Conservation (phyloP, 2,888 invertebrate genomes). For the Pammene fasciana region DNA sequence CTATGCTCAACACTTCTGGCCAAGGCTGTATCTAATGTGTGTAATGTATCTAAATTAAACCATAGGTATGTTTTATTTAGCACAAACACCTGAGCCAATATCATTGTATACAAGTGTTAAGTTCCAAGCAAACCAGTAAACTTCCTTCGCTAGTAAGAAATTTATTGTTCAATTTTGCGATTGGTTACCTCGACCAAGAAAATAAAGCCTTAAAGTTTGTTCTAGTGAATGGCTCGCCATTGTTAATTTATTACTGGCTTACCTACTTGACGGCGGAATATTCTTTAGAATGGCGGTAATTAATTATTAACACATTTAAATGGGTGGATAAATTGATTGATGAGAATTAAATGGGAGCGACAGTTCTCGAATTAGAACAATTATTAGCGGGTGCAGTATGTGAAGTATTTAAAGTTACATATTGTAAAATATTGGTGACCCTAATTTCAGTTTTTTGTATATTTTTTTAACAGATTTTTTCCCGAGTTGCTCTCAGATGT, state of each 20-base stretch:
- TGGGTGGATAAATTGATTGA: not conserved
- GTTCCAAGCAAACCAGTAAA: slow-evolving; percentile 13
- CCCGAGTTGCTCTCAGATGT: no score
- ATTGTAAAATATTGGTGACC: no score
- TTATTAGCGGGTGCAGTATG: not conserved
- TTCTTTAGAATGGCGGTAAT: not conserved
- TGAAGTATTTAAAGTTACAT: no score
- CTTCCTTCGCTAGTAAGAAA: slow-evolving; percentile 22
- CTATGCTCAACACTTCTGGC: no score
- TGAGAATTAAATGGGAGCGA: not conserved
- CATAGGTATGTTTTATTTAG: no score
- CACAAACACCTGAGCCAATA: no score
- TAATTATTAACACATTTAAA: slow-evolving; percentile 6
- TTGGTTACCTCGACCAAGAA: slow-evolving; percentile 21
- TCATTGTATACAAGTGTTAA: not conserved
- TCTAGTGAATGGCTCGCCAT: slow-evolving; percentile 5
- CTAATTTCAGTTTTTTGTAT: no score
- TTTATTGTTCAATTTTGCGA: slow-evolving; percentile 34
- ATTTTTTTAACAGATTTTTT: no score
- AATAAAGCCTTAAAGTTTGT: slow-evolving; percentile 25
- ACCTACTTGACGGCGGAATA: slow-evolving; percentile 9
- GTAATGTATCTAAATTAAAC: no score
- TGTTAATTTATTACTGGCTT: slow-evolving; percentile 23
- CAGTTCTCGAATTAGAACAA: not conserved
- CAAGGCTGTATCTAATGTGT: no score